Percentiles rank a stretch among this genome's conserved stretches.
These are phyloP conservation scores for Syngnathus floridae DNA, from an alignment of 2,113 vertebrate species.

Conservation along the genomic window DNA sequence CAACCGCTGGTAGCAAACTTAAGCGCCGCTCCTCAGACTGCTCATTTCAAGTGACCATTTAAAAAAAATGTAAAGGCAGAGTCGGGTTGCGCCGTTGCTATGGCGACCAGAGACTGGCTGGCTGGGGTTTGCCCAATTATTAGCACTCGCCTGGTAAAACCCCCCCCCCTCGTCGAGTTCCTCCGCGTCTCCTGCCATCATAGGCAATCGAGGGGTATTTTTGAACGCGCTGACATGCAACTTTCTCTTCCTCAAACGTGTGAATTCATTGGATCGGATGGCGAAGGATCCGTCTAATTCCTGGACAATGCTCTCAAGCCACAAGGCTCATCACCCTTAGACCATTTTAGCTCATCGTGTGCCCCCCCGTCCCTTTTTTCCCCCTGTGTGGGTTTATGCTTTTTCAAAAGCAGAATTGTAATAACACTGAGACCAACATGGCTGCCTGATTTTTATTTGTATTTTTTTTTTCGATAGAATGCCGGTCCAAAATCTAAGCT, in stretches of 20 bases:
- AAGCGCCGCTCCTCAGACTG: slow-evolving; percentile 7
- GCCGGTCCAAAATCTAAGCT: background rate
- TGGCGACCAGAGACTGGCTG: slow-evolving; percentile 41
- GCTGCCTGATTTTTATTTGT: background rate
- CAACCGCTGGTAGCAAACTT: slow-evolving; percentile 88
- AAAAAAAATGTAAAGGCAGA: background rate
- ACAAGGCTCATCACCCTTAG: slow-evolving; percentile 28
- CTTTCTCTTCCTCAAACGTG: slow-evolving; percentile 13
- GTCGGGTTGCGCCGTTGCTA: slow-evolving; percentile 35
- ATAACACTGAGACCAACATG: slow-evolving; percentile 58
- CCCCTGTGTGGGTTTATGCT: slow-evolving; percentile 33
- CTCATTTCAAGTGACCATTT: slow-evolving; percentile 37
- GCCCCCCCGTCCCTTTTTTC: slow-evolving; percentile 21
- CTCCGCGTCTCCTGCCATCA: slow-evolving; percentile 37
- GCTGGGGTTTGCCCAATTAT: slow-evolving; percentile 43
- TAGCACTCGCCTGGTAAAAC: slow-evolving; percentile 18
- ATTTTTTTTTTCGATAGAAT: background rate
- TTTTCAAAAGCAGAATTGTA: slow-evolving; percentile 64
- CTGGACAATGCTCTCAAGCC: slow-evolving; percentile 23
- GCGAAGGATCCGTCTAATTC: slow-evolving; percentile 35
- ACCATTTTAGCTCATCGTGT: slow-evolving; percentile 47
- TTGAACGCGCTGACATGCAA: slow-evolving; percentile 47
- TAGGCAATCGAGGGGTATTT: slow-evolving; percentile 36
- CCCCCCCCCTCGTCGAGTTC: slow-evolving; percentile 2
- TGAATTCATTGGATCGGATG: background rate